phyloP scores from a whole-genome alignment of 2,113 vertebrate genomes.

The Dipodomys spectabilis region DNA sequence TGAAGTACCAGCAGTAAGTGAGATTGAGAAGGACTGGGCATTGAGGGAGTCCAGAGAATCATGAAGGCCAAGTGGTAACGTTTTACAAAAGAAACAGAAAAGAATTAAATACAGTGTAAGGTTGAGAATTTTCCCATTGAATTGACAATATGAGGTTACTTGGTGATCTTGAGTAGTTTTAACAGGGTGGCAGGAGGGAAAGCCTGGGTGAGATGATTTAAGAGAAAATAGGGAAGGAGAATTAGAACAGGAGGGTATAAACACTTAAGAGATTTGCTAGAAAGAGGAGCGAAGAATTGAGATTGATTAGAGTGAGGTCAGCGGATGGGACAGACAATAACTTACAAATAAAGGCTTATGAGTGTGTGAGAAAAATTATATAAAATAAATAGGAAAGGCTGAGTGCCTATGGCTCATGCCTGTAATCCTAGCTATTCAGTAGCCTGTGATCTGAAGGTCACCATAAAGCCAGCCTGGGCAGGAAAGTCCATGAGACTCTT shows the following conservation, averaged over 20 bases:
- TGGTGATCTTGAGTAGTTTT: neutral
- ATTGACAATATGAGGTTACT: neutral
- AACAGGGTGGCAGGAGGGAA: neutral
- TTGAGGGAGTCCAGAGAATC: neutral
- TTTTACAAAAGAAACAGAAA: neutral
- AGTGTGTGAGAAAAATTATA: neutral
- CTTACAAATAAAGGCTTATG: too few relatives aligned
- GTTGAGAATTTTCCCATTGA: neutral
- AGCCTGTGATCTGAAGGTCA: too few relatives aligned
- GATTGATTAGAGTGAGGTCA: neutral
- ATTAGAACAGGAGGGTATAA: neutral
- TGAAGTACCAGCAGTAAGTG: neutral
- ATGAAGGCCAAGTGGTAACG: neutral
- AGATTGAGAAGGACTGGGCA: neutral
- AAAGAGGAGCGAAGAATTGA: neutral
- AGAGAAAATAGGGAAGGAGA: neutral
- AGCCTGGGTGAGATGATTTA: neutral
- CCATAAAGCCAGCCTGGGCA: too few relatives aligned
- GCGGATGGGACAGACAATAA: neutral
- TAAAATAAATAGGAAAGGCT: neutral
- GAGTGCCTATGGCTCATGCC: too few relatives aligned
- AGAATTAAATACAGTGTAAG: too few relatives aligned
- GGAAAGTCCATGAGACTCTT: too few relatives aligned
- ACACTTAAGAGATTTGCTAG: neutral
- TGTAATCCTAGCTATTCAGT: too few relatives aligned